Evolutionary conservation across 92 coral and sea anemone species (phyloP).

Genomic region (Diadumene lineata): DNA sequence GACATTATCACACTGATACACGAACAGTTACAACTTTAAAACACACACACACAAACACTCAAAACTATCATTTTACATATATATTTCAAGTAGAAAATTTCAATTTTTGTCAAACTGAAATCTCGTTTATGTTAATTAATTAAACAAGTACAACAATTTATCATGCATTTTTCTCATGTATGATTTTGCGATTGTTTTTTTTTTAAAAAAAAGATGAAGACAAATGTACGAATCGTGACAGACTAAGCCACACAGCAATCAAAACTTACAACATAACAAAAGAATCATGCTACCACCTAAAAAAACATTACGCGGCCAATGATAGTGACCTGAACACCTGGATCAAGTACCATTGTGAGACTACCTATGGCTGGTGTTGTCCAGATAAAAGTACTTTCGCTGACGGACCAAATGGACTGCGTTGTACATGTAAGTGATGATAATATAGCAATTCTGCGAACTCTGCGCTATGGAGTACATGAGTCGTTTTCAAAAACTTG

Average conservation of each 20-base stretch:
- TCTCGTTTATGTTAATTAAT: not conserved
- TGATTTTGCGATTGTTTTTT: not conserved
- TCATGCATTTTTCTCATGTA: not conserved
- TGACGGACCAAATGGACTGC: not conserved
- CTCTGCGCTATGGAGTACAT: no score
- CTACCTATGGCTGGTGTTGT: slow-evolving; percentile 25
- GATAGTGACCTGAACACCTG: not conserved
- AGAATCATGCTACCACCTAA: not conserved
- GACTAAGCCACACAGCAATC: not conserved
- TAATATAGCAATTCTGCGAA: not conserved
- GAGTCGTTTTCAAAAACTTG: no score
- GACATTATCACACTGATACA: no score
- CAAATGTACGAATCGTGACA: not conserved
- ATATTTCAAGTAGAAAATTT: no score
- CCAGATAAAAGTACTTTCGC: slow-evolving; percentile 14
- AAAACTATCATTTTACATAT: no score
- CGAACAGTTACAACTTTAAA: no score
- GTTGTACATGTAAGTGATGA: slow-evolving; percentile 17
- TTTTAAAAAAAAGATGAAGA: not conserved
- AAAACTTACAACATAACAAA: not conserved
- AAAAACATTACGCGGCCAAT: not conserved
- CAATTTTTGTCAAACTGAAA: no score
- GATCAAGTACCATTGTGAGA: slow-evolving; percentile 31
- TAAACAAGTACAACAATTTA: not conserved
- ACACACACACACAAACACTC: no score